Evolutionary conservation across 2,113 vertebrate genomes (phyloP), one percentile per base, ranked within the genome.

Genomic region (Todiramphus saurophagus): DNA sequence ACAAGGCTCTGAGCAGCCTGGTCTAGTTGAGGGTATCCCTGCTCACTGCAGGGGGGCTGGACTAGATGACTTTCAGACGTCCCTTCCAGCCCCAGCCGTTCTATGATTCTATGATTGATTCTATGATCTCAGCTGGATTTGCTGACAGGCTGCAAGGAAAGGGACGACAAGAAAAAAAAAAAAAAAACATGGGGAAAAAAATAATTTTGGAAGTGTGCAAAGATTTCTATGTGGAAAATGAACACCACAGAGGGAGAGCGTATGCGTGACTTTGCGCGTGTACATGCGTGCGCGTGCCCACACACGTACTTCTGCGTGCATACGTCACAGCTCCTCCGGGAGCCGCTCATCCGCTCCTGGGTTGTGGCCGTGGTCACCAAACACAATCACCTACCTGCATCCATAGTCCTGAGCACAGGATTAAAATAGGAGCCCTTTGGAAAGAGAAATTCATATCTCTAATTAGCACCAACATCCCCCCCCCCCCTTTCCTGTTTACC

Each of bases 401-500:
- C 56, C 35, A 30, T 10, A 62, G 39, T 88, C 37, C 89, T 50
- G 37, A 83, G 39, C 33, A 31, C n/a, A 68, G 0, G 0, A 43
- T n/a, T 91, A 80, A 94, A 76, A 78, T 59, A 51, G 89, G 37
- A 86, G 35, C 46, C 46, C 41, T 91, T 75, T 77, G 81, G 68
- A 82, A 89, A 89, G 82, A 53, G n/a, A 80, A 88, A 76, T 59
- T 63, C 11, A 11, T 86, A 58, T 78, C 89, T 74, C 62, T 93
- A 92, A 96, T 97, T 96, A 96, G 68, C 46, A 73, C 60, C 88
- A 80, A 96, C 35, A 25, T 21, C 50, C 50, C 31, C 33, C 23
- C 68, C 53, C 30, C 83, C 25, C 43, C 63, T 92, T 90, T 96
- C 94, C 86, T 94, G 35, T 97, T 97, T 96, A 90, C 77, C 58